Percentiles rank a stretch among this genome's conserved stretches.
These are phyloP conservation scores for Eonycteris spelaea DNA, from an alignment of 2,113 vertebrate species.

Conservation along the genomic window DNA sequence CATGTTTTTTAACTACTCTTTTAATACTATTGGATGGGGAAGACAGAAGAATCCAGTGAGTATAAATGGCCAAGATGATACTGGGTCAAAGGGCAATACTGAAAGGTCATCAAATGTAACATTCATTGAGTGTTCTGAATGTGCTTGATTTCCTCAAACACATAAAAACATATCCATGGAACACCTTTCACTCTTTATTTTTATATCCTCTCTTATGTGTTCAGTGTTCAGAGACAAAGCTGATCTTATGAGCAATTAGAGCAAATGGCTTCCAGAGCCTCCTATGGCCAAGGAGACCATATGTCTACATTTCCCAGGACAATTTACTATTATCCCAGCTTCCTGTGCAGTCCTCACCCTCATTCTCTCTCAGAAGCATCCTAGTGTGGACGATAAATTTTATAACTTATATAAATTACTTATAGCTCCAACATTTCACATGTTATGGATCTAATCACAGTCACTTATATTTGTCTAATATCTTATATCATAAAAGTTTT, in stretches of 20 bases:
- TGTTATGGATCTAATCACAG: not conserved
- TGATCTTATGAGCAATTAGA: not conserved
- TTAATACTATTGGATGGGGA: not conserved
- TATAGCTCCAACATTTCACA: not conserved
- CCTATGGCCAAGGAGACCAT: not conserved
- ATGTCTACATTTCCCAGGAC: not conserved
- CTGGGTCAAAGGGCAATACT: not conserved
- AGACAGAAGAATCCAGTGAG: not conserved
- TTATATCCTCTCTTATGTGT: not conserved
- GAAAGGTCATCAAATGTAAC: not conserved
- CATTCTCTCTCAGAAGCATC: not conserved
- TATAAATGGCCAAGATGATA: not conserved
- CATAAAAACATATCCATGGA: not conserved
- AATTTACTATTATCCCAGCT: not conserved
- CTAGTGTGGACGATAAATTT: not conserved
- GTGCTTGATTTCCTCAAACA: not conserved
- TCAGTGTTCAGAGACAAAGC: not conserved
- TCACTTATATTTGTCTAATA: not conserved
- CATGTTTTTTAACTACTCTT: not conserved
- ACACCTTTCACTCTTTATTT: not conserved
- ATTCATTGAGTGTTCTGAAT: not conserved
- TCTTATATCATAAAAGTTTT: not conserved
- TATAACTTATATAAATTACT: not conserved
- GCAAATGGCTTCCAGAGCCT: not conserved
- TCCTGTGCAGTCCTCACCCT: not conserved